Percentiles rank a stretch among this genome's conserved stretches.
These are phyloP conservation scores for Synanthedon myopaeformis DNA, from an alignment of 2,888 invertebrate species.

Conservation along the genomic window DNA sequence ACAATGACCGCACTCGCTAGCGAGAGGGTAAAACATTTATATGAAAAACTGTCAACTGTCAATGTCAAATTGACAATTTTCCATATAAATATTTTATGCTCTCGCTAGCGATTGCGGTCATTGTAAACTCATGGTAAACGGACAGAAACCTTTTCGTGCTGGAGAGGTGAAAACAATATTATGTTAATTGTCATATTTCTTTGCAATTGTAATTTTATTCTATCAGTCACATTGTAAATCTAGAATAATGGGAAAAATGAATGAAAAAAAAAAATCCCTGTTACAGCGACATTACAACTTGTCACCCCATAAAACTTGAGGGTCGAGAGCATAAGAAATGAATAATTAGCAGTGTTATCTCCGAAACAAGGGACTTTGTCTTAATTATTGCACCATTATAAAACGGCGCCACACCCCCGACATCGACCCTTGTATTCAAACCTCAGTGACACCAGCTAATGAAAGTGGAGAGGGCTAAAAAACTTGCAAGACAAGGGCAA, in stretches of 20 bases:
- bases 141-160: no score
- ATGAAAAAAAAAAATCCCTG: not conserved
- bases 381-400: slow-evolving; percentile 65
- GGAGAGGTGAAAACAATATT: no score
- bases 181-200: no score
- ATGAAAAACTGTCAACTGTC: no score
- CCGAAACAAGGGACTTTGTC: slow-evolving; percentile 54
- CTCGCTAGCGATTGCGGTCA: no score
- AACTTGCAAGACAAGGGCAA: slow-evolving; percentile 47
- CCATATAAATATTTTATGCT: no score
- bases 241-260: not conserved
- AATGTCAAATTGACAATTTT: no score
- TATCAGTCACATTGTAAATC: not conserved
- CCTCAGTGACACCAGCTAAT: slow-evolving; percentile 39
- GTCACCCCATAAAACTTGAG: slow-evolving; percentile 51
- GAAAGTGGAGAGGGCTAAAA: slow-evolving; percentile 42
- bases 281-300: slow-evolving; percentile 28
- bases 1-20: no score
- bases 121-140: no score
- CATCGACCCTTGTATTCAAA: slow-evolving; percentile 30
- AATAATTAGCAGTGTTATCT: slow-evolving; percentile 57
- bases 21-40: no score
- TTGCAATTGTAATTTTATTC: no score
- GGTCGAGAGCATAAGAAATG: slow-evolving; percentile 44
- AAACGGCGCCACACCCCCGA: slow-evolving; percentile 34